Evolutionary conservation across 2,888 invertebrate species (phyloP).

Genomic region (Morinoia aosen): DNA sequence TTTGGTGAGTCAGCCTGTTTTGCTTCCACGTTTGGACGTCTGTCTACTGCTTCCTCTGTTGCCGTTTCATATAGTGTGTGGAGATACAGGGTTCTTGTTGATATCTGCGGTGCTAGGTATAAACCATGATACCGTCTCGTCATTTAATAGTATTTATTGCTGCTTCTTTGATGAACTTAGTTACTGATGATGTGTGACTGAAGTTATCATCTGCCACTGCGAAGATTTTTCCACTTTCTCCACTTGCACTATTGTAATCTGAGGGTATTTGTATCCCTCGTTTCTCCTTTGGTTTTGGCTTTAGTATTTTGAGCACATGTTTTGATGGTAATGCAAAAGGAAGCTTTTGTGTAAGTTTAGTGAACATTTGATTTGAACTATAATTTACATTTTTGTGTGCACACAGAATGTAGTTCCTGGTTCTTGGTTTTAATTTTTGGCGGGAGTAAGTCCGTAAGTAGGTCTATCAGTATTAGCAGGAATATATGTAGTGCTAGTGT

Average conservation of each 20-base stretch:
- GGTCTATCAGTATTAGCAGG: background rate
- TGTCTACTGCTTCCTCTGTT: background rate
- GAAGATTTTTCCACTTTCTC: background rate
- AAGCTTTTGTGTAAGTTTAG: background rate
- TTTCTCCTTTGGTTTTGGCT: background rate
- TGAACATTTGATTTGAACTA: background rate
- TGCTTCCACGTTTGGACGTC: background rate
- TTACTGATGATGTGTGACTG: background rate
- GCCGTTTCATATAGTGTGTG: background rate
- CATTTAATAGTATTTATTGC: background rate
- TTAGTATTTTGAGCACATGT: background rate
- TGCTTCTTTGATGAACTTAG: background rate
- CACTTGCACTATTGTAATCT: background rate
- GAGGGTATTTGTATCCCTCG: background rate
- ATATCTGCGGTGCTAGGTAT: background rate
- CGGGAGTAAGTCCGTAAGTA: background rate
- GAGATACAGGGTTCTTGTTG: slow-evolving; percentile 20
- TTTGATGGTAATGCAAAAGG: background rate
- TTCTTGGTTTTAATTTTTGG: background rate
- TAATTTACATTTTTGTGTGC: background rate
- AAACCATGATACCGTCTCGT: background rate
- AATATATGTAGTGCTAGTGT: no score
- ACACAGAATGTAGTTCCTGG: background rate
- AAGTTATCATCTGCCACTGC: background rate
- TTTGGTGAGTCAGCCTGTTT: background rate